phyloP scores from a whole-genome alignment of 2,113 vertebrate genomes.

The Caranx ignobilis region DNA sequence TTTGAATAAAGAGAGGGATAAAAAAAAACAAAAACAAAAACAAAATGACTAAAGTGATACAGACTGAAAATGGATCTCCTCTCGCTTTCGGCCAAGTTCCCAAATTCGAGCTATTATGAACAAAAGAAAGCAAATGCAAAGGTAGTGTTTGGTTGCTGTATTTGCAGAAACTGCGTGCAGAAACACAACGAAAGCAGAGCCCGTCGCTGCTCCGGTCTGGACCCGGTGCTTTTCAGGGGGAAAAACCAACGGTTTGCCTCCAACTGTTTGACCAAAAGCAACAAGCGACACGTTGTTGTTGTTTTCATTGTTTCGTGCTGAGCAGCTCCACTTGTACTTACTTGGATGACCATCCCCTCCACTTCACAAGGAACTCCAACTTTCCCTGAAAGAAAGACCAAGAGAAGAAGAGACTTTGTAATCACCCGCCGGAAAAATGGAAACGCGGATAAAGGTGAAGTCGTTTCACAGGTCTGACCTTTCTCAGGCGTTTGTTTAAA shows the following conservation, averaged over 20 bases:
- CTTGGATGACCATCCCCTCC: conserved; percentile 98
- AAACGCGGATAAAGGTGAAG: background rate
- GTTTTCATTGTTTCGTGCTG: conserved; percentile 82
- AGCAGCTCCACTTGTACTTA: conserved; percentile 83
- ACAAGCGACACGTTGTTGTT: conserved; percentile 78
- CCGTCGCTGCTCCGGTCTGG: background rate
- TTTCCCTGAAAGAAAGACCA: conserved; percentile 88
- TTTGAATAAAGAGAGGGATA: fast-evolving
- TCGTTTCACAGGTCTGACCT: conserved; percentile 81
- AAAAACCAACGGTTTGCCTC: background rate
- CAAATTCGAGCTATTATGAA: conserved; percentile 30
- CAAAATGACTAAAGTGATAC: fast-evolving
- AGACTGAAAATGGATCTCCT: fast-evolving
- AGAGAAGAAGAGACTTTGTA: conserved; percentile 6
- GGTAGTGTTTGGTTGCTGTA: background rate
- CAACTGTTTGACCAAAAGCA: conserved; percentile 14
- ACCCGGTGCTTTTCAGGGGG: background rate
- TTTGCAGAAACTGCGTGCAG: background rate
- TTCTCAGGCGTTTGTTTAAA: conserved; percentile 92
- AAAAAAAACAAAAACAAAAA: background rate
- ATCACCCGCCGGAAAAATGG: background rate
- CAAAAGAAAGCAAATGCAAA: conserved; percentile 50
- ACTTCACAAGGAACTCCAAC: conserved; percentile 97
- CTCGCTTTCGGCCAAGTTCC: conserved; percentile 2
- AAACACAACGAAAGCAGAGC: background rate